These are phyloP conservation scores for Venturia canescens DNA, from an alignment of 1,140 invertebrate species.

Conservation along the genomic window DNA sequence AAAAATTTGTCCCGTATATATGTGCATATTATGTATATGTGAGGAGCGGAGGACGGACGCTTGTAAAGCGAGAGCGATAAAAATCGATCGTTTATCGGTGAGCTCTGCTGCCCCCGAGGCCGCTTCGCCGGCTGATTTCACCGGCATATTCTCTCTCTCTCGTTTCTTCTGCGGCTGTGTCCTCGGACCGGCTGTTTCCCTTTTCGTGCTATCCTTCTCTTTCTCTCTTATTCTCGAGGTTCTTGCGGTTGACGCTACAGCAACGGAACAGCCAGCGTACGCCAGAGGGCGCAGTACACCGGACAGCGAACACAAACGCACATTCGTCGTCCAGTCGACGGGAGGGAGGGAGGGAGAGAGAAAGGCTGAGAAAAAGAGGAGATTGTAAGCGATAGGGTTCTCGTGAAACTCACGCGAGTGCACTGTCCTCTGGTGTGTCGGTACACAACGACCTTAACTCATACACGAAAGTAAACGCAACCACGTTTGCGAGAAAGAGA, in stretches of 20 bases:
- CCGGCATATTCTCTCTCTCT: conserved; percentile 45
- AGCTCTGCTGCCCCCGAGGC: conserved; percentile 13
- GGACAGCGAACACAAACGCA: conserved; percentile 26
- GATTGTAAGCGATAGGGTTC: conserved; percentile 47
- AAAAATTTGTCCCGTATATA: neutral
- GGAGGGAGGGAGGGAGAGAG: conserved; percentile 37
- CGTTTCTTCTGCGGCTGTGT: conserved; percentile 36
- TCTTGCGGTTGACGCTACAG: neutral
- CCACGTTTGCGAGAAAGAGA: conserved; percentile 3
- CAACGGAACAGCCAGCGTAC: conserved; percentile 22
- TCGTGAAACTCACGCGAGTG: conserved; percentile 35
- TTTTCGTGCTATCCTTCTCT: neutral
- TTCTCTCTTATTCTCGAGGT: conserved; percentile 42
- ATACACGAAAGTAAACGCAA: conserved; percentile 17
- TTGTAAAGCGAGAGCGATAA: conserved; percentile 46
- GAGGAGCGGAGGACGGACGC: conserved; percentile 7
- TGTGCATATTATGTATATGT: too few relatives aligned
- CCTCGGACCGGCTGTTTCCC: conserved; percentile 7
- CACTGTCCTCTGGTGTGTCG: conserved; percentile 39
- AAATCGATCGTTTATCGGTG: conserved; percentile 48
- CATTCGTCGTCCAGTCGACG: neutral
- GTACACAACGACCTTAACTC: conserved; percentile 44
- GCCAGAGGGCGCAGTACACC: neutral
- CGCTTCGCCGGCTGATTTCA: conserved; percentile 32
- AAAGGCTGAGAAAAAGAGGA: conserved; percentile 36